Evolutionary conservation across 1,140 invertebrate genomes (phyloP).

Genomic region (Dolichoris vasculosae): DNA sequence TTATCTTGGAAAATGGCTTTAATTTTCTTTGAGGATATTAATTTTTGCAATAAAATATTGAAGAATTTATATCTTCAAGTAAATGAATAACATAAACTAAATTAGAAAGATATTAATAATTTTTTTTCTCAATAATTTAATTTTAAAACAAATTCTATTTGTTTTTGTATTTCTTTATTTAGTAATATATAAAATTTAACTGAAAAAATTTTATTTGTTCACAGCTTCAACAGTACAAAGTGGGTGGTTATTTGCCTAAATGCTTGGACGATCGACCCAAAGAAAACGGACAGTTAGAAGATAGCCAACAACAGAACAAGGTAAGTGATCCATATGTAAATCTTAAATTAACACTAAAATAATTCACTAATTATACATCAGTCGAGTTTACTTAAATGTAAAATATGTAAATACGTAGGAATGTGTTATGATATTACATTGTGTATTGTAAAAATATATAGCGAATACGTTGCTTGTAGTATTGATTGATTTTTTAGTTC

Average conservation of each 20-base stretch:
- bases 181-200: not conserved
- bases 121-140: no score
- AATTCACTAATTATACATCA: not conserved
- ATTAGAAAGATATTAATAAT: no score
- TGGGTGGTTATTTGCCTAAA: conserved; percentile 77
- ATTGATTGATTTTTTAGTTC: no score
- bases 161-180: not conserved
- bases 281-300: conserved; percentile 81
- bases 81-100: no score
- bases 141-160: no score
- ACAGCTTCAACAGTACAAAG: conserved; percentile 87
- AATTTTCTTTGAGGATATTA: no score
- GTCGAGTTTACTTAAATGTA: no score
- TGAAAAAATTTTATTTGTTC: not conserved
- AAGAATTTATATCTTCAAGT: no score
- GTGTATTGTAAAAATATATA: not conserved
- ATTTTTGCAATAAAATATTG: no score
- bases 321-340: conserved; percentile 54
- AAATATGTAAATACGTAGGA: conserved; percentile 1
- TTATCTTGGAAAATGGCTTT: no score
- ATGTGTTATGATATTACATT: no score
- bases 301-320: conserved; percentile 68
- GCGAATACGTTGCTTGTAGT: not conserved
- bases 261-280: conserved; percentile 79
- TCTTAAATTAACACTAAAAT: not conserved